Base-by-base conservation (phyloP, 2,888 invertebrate genomes). In the Drosophila falleni region DNA sequence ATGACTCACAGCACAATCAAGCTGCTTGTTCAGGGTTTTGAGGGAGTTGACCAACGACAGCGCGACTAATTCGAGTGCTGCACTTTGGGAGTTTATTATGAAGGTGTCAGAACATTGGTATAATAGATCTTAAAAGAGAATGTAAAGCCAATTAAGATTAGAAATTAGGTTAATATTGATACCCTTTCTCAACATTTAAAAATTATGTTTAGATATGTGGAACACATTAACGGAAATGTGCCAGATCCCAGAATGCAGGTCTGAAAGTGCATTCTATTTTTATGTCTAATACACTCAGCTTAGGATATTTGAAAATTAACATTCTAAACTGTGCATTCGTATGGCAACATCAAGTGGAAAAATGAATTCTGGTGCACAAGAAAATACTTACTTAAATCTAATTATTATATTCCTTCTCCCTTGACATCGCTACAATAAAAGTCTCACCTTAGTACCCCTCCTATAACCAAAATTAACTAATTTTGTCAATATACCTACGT, bases 1-100 rank as follows among this genome's bases (percentile, higher is more conserved):
- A 84, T 89, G 85, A 89, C 69, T 89, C 85, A 76, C 76, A 71
- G 46, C 62, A 78, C 61, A 80, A 67, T 67, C 66, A 64, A 71
- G 55, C 55, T 54, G 70, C n/a, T n/a, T n/a, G n/a, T n/a, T n/a
- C n/a, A 56, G 49, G 56, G 46, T 10, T 54, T 37, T 10, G 42
- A 59, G 58, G 63, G 55, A 63, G 60, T 49, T 61, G 67, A 47
- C 46, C 33, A 59, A 74, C 46, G 73, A 63, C 67, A 78, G 71
- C 74, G 70, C 61, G 63, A 78, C 81, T 80, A 81, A 80, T 80
- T 81, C 81, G 49, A 75, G 75, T 71, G 75, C 56, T 56, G 78
- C 71, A 60, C 69, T 60, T 71, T 80, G 79, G 79, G 74, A 78
- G 81, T 78, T 59, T 74, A 53, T 69, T 41, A 54, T 55, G 62